These are phyloP conservation scores for Scaptomyza polygonia DNA, from an alignment of 2,888 invertebrate species.

Conservation along the genomic window DNA sequence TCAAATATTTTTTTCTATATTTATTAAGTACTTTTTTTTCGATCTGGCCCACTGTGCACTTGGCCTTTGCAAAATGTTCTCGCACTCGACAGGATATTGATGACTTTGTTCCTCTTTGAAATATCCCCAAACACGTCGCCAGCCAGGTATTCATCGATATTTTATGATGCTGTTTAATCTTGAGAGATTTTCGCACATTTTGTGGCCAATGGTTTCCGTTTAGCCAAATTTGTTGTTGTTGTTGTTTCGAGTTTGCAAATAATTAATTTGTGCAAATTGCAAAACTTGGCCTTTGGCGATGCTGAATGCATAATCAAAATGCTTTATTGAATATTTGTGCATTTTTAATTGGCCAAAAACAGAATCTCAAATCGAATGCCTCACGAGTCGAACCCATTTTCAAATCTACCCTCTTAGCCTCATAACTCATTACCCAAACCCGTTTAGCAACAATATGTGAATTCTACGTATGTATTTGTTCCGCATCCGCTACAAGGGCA, in stretches of 20 bases:
- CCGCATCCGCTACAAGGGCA: constrained; percentile 26
- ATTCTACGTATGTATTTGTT: constrained; percentile 16
- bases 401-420: not conserved
- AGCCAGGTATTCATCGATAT: constrained; percentile 27
- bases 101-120: constrained; percentile 47
- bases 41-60: constrained; percentile 42
- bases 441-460: constrained; percentile 11
- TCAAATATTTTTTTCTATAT: not conserved
- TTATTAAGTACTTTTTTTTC: not conserved
- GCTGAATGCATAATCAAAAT: constrained; percentile 19
- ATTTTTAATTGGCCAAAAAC: constrained; percentile 51
- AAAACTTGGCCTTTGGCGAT: constrained; percentile 32
- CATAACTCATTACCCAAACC: constrained; percentile 8
- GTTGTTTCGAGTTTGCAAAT: constrained; percentile 46
- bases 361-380: constrained; percentile 11
- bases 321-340: constrained; percentile 52
- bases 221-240: constrained; percentile 23
- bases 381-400: constrained; percentile 9
- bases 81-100: constrained; percentile 70
- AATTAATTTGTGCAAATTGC: constrained; percentile 70
- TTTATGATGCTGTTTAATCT: constrained; percentile 64
- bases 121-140: not conserved
- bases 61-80: constrained; percentile 36
- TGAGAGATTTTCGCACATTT: constrained; percentile 74
- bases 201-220: constrained; percentile 43